These are phyloP conservation scores for Agriotes lineatus DNA, from an alignment of 2,888 invertebrate genomes.

Conservation along the genomic window DNA sequence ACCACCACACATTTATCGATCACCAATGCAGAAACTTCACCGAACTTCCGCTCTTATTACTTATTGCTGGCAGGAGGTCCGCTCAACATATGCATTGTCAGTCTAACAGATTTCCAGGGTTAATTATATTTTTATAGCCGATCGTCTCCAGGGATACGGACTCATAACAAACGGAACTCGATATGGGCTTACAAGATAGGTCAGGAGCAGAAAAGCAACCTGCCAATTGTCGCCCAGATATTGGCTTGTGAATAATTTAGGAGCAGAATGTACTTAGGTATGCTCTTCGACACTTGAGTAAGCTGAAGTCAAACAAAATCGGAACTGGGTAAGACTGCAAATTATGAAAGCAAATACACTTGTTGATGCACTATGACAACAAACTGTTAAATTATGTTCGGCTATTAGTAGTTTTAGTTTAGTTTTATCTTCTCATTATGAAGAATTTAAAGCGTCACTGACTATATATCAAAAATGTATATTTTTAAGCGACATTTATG, in stretches of 20 bases:
- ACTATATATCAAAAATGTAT: no score
- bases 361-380: no score
- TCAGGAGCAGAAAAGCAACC: conserved; percentile 1
- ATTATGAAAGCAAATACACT: not conserved
- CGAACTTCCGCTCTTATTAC: not conserved
- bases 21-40: not conserved
- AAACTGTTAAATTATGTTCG: no score
- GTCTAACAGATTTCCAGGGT: conserved; percentile 9
- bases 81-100: conserved; percentile 5
- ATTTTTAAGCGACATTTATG: no score
- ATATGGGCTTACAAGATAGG: not conserved
- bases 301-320: conserved; percentile 4
- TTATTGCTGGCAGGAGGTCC: not conserved
- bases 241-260: not conserved
- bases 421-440: no score
- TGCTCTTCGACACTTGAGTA: not conserved
- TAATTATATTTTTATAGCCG: conserved; percentile 17
- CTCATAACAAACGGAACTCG: conserved; percentile 12
- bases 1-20: conserved; percentile 11
- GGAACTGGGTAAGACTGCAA: not conserved
- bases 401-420: no score
- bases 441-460: no score
- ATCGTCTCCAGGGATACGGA: not conserved
- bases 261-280: not conserved
- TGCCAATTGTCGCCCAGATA: not conserved